These are phyloP conservation scores for Petrolisthes cinctipes DNA, from an alignment of 2,888 invertebrate genomes.

Conservation along the genomic window DNA sequence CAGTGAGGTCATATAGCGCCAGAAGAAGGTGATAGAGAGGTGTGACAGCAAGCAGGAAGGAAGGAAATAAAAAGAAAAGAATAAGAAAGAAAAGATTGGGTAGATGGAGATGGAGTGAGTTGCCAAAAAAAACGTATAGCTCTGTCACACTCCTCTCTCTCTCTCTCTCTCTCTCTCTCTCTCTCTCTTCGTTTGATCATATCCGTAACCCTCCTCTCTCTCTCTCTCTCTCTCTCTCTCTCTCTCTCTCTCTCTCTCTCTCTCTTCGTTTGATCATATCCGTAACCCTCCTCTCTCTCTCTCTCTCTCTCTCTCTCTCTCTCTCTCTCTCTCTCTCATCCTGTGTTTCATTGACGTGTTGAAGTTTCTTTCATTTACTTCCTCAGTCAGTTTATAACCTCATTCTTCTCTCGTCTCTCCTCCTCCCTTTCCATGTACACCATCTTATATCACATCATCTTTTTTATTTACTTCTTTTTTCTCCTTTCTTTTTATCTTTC, in stretches of 20 bases:
- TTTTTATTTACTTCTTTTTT: background rate
- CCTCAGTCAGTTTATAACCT: background rate
- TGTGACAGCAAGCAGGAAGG: background rate
- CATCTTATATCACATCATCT: background rate
- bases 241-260: background rate
- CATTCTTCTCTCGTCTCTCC: background rate
- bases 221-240: background rate
- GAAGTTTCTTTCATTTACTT: background rate
- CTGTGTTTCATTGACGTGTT: background rate
- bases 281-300: background rate
- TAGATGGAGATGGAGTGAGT: background rate
- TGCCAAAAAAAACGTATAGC: too few relatives aligned
- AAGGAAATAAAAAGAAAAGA: slow-evolving; percentile 27
- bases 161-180: background rate
- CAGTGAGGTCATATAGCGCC: too few relatives aligned
- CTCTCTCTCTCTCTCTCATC: slow-evolving; percentile 6
- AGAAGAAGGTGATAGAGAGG: background rate
- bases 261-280: background rate
- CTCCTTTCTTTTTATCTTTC: background rate
- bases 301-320: slow-evolving; percentile 16
- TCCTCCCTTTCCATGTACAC: background rate
- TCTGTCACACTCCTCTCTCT: background rate
- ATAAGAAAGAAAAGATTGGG: slow-evolving; percentile 12
- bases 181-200: background rate
- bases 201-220: background rate